Evolutionary conservation across 92 coral and sea anemone genomes (phyloP), one percentile per base, ranked within the genome.

Genomic region (Epizoanthus stellaris): DNA sequence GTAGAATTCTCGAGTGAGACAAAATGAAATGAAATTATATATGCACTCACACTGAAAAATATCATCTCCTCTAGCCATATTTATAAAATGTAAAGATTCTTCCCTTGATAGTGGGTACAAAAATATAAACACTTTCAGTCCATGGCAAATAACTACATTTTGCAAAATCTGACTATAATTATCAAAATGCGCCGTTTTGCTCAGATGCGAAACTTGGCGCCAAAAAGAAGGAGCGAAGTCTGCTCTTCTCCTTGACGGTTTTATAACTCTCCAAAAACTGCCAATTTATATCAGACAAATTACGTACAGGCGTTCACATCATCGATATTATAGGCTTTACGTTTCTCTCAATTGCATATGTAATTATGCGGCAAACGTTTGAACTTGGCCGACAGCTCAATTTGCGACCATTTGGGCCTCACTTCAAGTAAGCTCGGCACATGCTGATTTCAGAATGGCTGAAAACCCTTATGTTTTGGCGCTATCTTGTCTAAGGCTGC

Each of bases 301-400:
- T 79, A 63, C 71, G 72, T 38, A 38, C 64, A 63, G 56, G 70
- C 57, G 52, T 71, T 62, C 64, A 75, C 57, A 9, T 77, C 57
- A 60, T 4, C 58, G 86, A 93, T 93, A 91, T 94, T 89, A 91
- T 77, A 75, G 80, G 72, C 88, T 77, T 81, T 72, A 85, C 91
- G 84, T 71, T 87, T 81, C 85, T 85, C 85, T 82, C 80, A 25
- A 64, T 73, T 71, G 98, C 87, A 91, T 91, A 68, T 60, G 75
- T 88, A 89, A 94, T 89, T 70, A 86, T 54, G 92, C 89, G 95
- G 98, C 90, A 84, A 45, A 80, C 95, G 74, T 94, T 92, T 89
- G 93, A 92, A 92, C 93, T 89, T 68, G 79, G 58, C 85, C 88
- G 88, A 38, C 87, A 80, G 77, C 74, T 89, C 90, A 82, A 90